These are phyloP conservation scores for human DNA, from an alignment of 2,113 vertebrate genomes.

Conservation along the genomic window GRCh38 chr4:152619001-152619500, in stretches of 20 bases:
- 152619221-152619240: constrained; percentile 44
- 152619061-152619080: neutral
- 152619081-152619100: neutral
- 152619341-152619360: neutral
- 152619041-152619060: neutral
- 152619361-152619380: neutral
- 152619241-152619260: neutral
- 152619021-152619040: neutral
- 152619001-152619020: neutral
- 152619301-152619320: neutral
- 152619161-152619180: neutral
- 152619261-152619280: neutral
- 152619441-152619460: neutral
- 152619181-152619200: neutral
- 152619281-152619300: neutral
- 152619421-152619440: too few species aligned
- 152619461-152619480: neutral
- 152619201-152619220: neutral
- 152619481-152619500: neutral
- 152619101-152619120: neutral
- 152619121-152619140: neutral
- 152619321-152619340: neutral
- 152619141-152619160: neutral
- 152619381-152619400: neutral
- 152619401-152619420: neutral